phyloP scores from a whole-genome alignment of 2,113 vertebrate genomes.

The Ophthalmolycus amberensis region DNA sequence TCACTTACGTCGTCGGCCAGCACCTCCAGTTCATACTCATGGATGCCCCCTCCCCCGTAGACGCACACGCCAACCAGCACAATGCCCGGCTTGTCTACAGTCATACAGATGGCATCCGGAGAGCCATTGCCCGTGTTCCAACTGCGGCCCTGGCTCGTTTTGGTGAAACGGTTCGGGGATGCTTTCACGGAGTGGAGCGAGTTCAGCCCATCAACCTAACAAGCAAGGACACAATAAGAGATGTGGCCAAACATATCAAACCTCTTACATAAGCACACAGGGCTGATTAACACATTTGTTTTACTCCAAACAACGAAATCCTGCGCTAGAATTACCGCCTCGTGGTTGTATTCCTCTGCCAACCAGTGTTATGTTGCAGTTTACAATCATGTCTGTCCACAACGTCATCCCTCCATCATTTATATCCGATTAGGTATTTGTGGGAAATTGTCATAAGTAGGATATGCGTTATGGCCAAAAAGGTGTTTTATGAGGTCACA shows the following conservation, averaged over 20 bases:
- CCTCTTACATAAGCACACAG: neutral
- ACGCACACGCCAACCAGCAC: slow-evolving; percentile 98
- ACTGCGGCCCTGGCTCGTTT: slow-evolving; percentile 98
- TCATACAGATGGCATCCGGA: slow-evolving; percentile 98
- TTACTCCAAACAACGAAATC: neutral
- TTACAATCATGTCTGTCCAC: neutral
- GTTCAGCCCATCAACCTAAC: slow-evolving; percentile 93
- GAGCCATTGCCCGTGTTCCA: slow-evolving; percentile 99
- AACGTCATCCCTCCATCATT: neutral
- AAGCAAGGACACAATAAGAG: slow-evolving; percentile 16
- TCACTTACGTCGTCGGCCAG: slow-evolving; percentile 95
- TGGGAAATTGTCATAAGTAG: neutral
- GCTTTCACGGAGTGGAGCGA: slow-evolving; percentile 97
- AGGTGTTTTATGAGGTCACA: neutral
- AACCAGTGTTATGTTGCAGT: neutral
- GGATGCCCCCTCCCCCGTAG: slow-evolving; percentile 98
- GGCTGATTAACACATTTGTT: neutral
- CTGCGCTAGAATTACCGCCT: neutral
- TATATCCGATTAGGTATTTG: neutral
- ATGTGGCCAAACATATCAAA: neutral
- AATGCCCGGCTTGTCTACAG: slow-evolving; percentile 94
- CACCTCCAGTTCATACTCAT: slow-evolving; percentile 97
- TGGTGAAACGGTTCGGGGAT: slow-evolving; percentile 95
- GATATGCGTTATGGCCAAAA: neutral
- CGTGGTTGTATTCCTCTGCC: too few relatives aligned